Evolutionary conservation across 35 echinoderm and acorn worm genomes (phyloP).

Genomic region (Strongylocentrotus purpuratus): DNA sequence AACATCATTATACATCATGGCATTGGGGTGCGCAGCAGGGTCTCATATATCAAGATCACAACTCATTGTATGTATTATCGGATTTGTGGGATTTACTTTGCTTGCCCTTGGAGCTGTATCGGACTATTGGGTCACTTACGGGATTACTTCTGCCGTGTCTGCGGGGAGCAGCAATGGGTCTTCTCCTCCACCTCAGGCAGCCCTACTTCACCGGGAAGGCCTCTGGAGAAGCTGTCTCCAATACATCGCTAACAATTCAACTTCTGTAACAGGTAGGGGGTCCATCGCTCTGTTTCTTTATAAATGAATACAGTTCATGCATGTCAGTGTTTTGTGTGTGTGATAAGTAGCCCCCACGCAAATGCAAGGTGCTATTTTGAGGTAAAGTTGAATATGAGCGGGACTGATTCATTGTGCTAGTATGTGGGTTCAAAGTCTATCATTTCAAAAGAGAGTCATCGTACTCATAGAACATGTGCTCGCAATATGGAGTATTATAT

Average conservation of each 20-base stretch:
- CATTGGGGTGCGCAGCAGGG: slow-evolving; percentile 34
- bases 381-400: no score
- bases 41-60: slow-evolving; percentile 30
- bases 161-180: not conserved
- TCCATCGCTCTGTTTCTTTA: not conserved
- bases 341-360: not conserved
- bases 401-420: no score
- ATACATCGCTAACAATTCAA: not conserved
- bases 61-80: slow-evolving; percentile 20
- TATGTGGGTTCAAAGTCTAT: not conserved
- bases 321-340: not conserved
- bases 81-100: slow-evolving; percentile 39
- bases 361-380: no score
- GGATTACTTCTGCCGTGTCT: not conserved
- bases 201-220: not conserved
- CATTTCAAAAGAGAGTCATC: not conserved
- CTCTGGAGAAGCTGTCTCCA: slow-evolving; percentile 28
- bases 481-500: not conserved
- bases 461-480: not conserved
- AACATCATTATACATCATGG: not conserved
- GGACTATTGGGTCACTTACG: slow-evolving; percentile 37
- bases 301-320: not conserved
- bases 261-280: slow-evolving; percentile 21
- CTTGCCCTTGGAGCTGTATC: slow-evolving; percentile 37
- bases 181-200: not conserved